These are phyloP conservation scores for Apomyelois bistriatella DNA, from an alignment of 2,888 invertebrate genomes.

Conservation along the genomic window DNA sequence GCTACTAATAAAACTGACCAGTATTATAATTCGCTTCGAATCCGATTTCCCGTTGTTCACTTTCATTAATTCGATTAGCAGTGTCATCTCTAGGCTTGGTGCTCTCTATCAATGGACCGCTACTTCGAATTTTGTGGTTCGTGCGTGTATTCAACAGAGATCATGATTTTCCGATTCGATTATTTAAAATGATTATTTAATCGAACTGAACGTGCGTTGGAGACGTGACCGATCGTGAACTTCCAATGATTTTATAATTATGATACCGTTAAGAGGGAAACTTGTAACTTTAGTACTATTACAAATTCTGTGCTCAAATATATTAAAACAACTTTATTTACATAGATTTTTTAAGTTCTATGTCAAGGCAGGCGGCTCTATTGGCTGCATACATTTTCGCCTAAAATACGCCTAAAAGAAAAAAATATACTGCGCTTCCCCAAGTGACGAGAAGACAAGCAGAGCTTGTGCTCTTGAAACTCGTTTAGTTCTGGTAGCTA, in stretches of 20 bases:
- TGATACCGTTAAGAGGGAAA: slow-evolving; percentile 17
- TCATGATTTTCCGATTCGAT: slow-evolving; percentile 21
- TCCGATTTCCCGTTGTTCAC: slow-evolving; percentile 28
- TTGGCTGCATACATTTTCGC: too few relatives aligned
- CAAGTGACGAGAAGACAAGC: too few relatives aligned
- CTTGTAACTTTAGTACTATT: not conserved
- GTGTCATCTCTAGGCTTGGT: slow-evolving; percentile 39
- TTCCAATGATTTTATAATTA: slow-evolving; percentile 9
- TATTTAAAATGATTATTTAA: slow-evolving; percentile 23
- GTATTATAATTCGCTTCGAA: slow-evolving; percentile 13
- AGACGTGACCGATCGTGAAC: slow-evolving; percentile 10
- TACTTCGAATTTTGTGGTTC: slow-evolving; percentile 40
- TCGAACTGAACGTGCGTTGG: slow-evolving; percentile 16
- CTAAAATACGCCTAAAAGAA: too few relatives aligned
- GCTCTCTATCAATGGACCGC: slow-evolving; percentile 33
- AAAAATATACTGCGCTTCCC: too few relatives aligned
- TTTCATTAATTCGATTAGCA: slow-evolving; percentile 53
- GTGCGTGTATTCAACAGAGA: slow-evolving; percentile 34
- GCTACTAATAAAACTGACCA: slow-evolving; percentile 10
- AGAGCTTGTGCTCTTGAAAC: too few relatives aligned
- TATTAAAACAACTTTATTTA: too few relatives aligned
- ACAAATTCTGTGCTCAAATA: too few relatives aligned
- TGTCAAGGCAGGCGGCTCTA: too few relatives aligned
- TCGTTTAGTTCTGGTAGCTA: not conserved
- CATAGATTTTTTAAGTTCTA: too few relatives aligned